Evolutionary conservation across 2,113 vertebrate genomes (phyloP).

Genomic region (Aegotheles bennettii): DNA sequence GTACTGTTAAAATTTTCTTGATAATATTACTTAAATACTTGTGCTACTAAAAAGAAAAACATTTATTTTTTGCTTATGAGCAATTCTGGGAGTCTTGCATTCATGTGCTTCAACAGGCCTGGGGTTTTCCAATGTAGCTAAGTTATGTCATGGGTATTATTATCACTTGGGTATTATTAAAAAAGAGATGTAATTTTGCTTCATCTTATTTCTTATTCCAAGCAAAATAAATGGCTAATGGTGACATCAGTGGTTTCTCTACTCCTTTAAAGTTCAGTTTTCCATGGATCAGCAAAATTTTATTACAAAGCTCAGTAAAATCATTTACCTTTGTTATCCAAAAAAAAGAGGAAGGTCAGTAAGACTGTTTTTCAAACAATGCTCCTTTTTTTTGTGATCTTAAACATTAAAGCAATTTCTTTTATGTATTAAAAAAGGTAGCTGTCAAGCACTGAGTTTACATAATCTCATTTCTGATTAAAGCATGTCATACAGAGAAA

Average conservation of each 20-base stretch:
- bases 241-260: background rate
- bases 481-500: background rate
- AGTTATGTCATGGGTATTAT: background rate
- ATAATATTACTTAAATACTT: background rate
- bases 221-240: background rate
- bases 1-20: background rate
- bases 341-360: background rate
- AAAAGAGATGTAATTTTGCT: background rate
- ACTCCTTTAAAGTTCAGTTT: background rate
- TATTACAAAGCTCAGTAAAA: background rate
- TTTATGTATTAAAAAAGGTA: constrained; percentile 8
- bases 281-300: background rate
- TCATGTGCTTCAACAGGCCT: background rate
- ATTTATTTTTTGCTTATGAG: background rate
- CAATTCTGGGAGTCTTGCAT: background rate
- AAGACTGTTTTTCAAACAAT: background rate
- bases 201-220: background rate
- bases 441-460: background rate
- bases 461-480: constrained; percentile 14
- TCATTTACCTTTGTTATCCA: background rate
- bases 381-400: background rate
- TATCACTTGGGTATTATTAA: background rate
- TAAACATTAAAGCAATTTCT: constrained; percentile 8
- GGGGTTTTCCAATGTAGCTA: background rate
- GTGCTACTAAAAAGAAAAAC: background rate